A percentile compares a stretch with the other conserved stretches of the same genome.
Conservation (phyloP, 2,113 vertebrate species). For the Macrotus californicus region DNA sequence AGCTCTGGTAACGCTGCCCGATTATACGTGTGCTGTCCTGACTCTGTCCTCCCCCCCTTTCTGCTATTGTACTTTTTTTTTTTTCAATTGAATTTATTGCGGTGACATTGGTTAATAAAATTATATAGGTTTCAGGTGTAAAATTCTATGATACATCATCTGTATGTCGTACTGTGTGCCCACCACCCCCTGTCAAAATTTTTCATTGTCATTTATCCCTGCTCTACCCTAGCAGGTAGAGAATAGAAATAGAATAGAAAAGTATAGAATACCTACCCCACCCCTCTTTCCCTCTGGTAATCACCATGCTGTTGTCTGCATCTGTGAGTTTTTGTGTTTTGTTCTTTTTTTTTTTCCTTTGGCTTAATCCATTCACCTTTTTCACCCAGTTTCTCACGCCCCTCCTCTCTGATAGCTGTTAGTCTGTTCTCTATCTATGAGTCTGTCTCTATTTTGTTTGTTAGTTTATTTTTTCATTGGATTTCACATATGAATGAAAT, state of each 20-base stretch:
- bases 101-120: background rate
- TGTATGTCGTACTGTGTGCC: background rate
- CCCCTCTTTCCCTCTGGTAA: background rate
- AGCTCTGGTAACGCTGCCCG: background rate
- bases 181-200: background rate
- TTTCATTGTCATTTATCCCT: background rate
- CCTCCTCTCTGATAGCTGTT: background rate
- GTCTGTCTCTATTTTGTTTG: background rate
- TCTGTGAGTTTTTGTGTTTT: background rate
- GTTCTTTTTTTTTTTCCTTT: background rate
- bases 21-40: background rate
- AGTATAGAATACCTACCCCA: no score
- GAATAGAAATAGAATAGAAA: no score
- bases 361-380: background rate
- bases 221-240: background rate
- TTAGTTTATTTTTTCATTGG: background rate
- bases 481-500: background rate
- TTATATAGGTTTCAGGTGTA: background rate
- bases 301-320: background rate
- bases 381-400: background rate
- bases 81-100: background rate
- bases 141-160: background rate
- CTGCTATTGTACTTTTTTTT: background rate
- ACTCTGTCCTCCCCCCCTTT: background rate
- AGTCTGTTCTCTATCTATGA: background rate